Conservation (phyloP, 2,797 vertebrate species). For the Poecilia wingei region DNA sequence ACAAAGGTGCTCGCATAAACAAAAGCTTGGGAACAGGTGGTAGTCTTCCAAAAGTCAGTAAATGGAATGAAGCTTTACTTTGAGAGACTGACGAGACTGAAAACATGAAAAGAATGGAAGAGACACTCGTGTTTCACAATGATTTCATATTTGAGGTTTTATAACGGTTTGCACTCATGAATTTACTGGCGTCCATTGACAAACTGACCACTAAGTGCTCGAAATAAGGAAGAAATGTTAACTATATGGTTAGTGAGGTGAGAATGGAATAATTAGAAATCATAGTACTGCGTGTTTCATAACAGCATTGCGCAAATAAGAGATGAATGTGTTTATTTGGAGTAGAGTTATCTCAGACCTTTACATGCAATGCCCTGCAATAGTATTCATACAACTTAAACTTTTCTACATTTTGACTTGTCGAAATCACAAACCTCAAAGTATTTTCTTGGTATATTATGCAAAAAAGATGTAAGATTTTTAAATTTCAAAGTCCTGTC, state of each 20-base stretch:
- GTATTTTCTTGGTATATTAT: not conserved
- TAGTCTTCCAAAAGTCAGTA: not conserved
- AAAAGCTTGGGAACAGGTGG: not conserved
- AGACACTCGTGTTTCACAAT: constrained; percentile 53
- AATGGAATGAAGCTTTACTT: not conserved
- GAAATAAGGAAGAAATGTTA: not conserved
- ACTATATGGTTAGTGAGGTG: not conserved
- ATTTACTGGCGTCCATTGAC: not conserved
- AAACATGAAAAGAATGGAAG: constrained; percentile 64
- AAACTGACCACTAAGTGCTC: not conserved
- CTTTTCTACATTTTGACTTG: not conserved
- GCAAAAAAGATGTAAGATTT: not conserved
- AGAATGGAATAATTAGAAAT: not conserved
- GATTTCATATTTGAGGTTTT: not conserved
- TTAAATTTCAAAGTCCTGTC: not conserved
- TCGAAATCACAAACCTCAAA: not conserved
- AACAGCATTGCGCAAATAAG: not conserved
- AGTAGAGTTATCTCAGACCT: not conserved
- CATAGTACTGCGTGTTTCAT: not conserved
- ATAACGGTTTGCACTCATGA: not conserved
- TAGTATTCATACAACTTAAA: not conserved
- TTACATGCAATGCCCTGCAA: not conserved
- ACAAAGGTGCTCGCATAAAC: not conserved
- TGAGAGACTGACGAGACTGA: not conserved
- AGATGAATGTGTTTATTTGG: not conserved